Base-by-base conservation (phyloP, 2,113 vertebrate species). In the Seriola aureovittata region DNA sequence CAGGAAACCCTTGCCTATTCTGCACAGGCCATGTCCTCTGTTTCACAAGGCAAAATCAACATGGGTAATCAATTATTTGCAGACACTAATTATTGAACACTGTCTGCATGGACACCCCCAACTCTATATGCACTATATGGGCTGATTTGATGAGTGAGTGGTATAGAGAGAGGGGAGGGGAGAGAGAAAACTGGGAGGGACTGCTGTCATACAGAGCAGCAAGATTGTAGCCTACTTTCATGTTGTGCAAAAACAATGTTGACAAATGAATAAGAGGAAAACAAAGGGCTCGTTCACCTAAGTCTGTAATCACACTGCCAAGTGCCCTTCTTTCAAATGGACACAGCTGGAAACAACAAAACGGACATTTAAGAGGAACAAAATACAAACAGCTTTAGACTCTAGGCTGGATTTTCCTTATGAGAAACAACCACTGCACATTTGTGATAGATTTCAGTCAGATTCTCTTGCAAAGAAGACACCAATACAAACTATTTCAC, bases 81-180 rank as follows among this genome's bases (percentile, higher is more conserved):
- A 92, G 86, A 92, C 87, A 84, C 89, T 86, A 81, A 86, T 91
- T 86, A 94, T 81, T 89, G 87, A 90, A 67, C 80, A 11, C 32
- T 69, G 90, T 93, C 89, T 91, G 84, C 75, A 84, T 52, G 42
- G 59, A 72, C 50, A 25, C 46, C n/a, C 50, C 58, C 65, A 29
- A n/a, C n/a, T 71, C 48, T 42, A 54, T 40, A 55, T 14, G 7
- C 74, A 46, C 75, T 71, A 75, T 78, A 81, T 34, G 7, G 71
- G 64, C 72, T 72, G 55, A 63, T 81, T 29, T 82, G 70, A 84
- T 60, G 60, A 79, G 48, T 64, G 85, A 75, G 52, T 16, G 64
- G 29, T 69, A 40, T 42, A 76, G 74, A 50, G 48, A 59, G 21
- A 59, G 32, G 12, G 42, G 19, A 59, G 54, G 29, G 5, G n/a